Conservation (phyloP, 2,113 vertebrate species). For the Eulemur rufifrons region DNA sequence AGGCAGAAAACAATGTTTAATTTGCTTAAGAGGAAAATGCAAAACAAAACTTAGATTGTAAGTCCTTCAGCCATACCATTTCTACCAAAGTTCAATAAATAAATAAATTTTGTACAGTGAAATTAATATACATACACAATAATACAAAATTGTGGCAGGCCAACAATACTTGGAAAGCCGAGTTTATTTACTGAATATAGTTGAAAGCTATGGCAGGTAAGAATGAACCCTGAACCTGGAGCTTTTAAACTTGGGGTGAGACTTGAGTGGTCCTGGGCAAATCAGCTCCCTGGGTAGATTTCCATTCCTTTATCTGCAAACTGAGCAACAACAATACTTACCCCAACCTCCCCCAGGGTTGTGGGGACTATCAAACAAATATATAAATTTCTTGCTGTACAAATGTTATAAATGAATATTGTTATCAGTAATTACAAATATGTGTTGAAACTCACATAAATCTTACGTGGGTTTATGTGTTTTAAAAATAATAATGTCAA, state of each 20-base stretch:
- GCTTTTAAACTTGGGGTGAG: not conserved
- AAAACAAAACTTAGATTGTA: not conserved
- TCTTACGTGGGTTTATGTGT: not conserved
- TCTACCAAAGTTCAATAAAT: not conserved
- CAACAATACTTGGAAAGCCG: not conserved
- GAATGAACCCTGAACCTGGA: not conserved
- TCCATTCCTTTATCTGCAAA: not conserved
- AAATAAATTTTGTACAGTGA: not conserved
- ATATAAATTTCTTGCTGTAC: not conserved
- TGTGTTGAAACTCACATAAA: not conserved
- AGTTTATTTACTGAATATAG: not conserved
- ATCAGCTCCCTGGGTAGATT: not conserved
- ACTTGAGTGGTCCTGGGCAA: not conserved
- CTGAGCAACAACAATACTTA: not conserved
- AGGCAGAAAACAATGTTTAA: not conserved
- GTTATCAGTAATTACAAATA: not conserved
- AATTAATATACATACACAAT: not conserved
- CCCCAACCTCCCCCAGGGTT: not conserved
- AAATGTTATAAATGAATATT: not conserved
- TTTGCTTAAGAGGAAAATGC: not conserved
- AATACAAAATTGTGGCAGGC: not conserved
- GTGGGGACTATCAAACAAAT: not conserved
- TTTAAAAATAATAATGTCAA: not conserved
- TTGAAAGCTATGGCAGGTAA: not conserved
- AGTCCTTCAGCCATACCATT: not conserved